A percentile compares a stretch with the other conserved stretches of the same genome.
These are phyloP conservation scores for Anguilla japonica DNA, from an alignment of 2,113 vertebrate species.

Conservation along the genomic window DNA sequence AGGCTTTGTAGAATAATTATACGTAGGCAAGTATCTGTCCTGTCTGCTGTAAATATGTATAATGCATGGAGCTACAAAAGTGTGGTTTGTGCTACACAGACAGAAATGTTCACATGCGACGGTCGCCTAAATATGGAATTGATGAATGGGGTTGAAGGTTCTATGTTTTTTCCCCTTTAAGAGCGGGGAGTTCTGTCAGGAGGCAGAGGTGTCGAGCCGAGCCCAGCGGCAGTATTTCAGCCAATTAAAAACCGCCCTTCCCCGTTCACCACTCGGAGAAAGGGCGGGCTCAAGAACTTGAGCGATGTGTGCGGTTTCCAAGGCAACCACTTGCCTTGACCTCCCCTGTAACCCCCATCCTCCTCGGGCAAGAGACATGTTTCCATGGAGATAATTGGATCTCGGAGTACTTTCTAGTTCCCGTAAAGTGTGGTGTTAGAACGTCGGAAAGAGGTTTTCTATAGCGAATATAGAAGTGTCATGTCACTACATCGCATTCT, in stretches of 20 bases:
- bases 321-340: slow-evolving; percentile 55
- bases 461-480: background rate
- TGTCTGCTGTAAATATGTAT: background rate
- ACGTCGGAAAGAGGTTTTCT: slow-evolving; percentile 49
- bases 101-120: background rate
- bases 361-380: slow-evolving; percentile 46
- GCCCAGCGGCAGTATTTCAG: slow-evolving; percentile 48
- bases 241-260: slow-evolving; percentile 52
- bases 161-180: slow-evolving; percentile 55
- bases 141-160: slow-evolving; percentile 20
- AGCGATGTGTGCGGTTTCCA: slow-evolving; percentile 56
- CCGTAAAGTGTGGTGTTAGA: slow-evolving; percentile 51
- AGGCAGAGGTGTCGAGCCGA: slow-evolving; percentile 45
- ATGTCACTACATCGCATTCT: too few relatives aligned
- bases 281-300: slow-evolving; percentile 41
- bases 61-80: background rate
- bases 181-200: slow-evolving; percentile 30
- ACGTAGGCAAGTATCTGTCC: too few relatives aligned
- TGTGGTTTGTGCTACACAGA: slow-evolving; percentile 4
- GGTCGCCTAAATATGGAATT: background rate
- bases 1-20: background rate
- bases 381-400: slow-evolving; percentile 54
- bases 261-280: slow-evolving; percentile 31
- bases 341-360: slow-evolving; percentile 45
- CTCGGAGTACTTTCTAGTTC: slow-evolving; percentile 45